These are phyloP conservation scores for Macrophya alboannulata DNA, from an alignment of 2,888 invertebrate genomes.

Conservation along the genomic window DNA sequence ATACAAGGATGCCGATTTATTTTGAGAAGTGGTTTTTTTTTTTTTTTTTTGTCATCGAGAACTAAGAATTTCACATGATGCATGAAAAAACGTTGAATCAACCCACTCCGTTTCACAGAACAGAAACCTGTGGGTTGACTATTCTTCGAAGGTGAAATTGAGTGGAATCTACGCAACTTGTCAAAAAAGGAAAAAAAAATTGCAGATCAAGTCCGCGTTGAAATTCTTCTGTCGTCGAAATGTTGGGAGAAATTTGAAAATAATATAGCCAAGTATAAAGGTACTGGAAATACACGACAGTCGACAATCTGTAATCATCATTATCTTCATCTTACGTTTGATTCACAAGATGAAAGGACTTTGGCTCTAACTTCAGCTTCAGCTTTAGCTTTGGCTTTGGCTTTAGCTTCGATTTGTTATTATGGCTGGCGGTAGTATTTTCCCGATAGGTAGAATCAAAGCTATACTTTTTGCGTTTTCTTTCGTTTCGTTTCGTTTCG, in stretches of 20 bases:
- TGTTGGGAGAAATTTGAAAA: background rate
- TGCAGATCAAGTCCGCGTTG: background rate
- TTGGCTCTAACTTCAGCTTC: background rate
- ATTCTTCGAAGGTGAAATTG: slow-evolving; percentile 30
- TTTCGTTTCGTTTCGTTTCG: background rate
- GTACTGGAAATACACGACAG: slow-evolving; percentile 22
- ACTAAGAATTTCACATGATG: slow-evolving; percentile 33
- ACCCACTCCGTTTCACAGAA: slow-evolving; percentile 8
- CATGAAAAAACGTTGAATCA: slow-evolving; percentile 1
- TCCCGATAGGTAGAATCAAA: slow-evolving; percentile 18
- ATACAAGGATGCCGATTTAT: background rate
- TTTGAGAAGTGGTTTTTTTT: background rate
- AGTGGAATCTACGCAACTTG: background rate
- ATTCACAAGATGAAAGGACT: slow-evolving; percentile 42
- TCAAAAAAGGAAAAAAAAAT: background rate
- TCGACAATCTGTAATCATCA: slow-evolving; percentile 36
- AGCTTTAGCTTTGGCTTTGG: background rate
- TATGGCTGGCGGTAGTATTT: slow-evolving; percentile 12
- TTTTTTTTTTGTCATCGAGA: background rate
- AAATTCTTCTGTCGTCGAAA: background rate
- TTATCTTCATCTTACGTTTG: slow-evolving; percentile 41
- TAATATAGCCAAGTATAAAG: background rate
- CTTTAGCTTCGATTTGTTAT: slow-evolving; percentile 41
- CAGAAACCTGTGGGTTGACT: slow-evolving; percentile 8
- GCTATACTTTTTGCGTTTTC: slow-evolving; percentile 27